phyloP scores from a whole-genome alignment of 23 tunicate species.

The Trididemnum miniatum region DNA sequence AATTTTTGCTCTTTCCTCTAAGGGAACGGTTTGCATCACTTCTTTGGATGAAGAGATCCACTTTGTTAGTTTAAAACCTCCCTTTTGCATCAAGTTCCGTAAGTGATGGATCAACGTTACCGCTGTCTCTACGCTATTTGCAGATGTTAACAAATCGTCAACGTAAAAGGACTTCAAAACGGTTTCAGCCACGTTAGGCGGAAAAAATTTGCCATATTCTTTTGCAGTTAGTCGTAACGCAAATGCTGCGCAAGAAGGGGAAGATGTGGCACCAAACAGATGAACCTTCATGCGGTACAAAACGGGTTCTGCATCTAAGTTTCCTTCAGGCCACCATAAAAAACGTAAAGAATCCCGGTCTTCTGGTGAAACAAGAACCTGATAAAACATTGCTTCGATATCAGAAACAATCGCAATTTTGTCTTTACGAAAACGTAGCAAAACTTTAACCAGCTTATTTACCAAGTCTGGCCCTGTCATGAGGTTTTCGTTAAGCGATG shows the following conservation, averaged over 20 bases:
- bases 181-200: background rate
- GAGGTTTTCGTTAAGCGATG: background rate
- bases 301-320: background rate
- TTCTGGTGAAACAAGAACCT: conserved; percentile 16
- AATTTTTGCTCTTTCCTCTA: conserved; percentile 33
- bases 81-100: background rate
- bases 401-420: conserved; percentile 31
- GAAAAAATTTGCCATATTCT: background rate
- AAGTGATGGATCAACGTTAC: background rate
- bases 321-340: conserved; percentile 38
- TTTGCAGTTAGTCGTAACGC: background rate
- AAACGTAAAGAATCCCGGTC: conserved; percentile 23
- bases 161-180: conserved; percentile 37
- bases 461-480: conserved; percentile 48
- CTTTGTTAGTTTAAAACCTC: conserved; percentile 32
- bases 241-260: conserved; percentile 21
- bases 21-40: background rate
- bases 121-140: background rate
- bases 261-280: conserved; percentile 42
- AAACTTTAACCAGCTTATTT: conserved; percentile 16
- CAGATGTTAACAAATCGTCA: conserved; percentile 21
- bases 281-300: conserved; percentile 25
- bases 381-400: conserved; percentile 36
- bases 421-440: conserved; percentile 27
- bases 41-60: background rate